phyloP scores from a whole-genome alignment of 2,797 vertebrate species.

The Capromys pilorides region DNA sequence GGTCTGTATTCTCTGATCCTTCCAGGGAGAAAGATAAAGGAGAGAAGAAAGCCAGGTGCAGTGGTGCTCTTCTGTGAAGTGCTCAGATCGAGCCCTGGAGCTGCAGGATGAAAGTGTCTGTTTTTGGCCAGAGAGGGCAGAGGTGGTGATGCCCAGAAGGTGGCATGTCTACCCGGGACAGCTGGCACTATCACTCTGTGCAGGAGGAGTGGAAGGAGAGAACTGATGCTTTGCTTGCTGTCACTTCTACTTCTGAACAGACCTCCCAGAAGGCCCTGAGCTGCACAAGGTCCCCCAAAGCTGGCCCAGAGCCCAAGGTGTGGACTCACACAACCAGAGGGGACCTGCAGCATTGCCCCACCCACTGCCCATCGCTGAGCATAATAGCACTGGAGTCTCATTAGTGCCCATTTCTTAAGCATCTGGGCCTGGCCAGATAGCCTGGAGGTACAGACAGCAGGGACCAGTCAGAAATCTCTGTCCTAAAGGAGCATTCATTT shows the following conservation, averaged over 20 bases:
- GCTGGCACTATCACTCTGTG: not conserved
- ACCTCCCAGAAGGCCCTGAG: not conserved
- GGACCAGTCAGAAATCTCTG: not conserved
- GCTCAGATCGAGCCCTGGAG: not conserved
- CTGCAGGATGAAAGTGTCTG: not conserved
- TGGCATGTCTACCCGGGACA: not conserved
- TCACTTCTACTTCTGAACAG: not conserved
- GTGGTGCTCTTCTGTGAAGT: not conserved
- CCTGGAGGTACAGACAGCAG: not conserved
- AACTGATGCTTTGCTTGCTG: not conserved
- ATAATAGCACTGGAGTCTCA: not conserved
- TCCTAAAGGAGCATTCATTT: not conserved
- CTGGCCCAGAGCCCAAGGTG: not conserved
- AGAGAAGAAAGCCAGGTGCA: slow-evolving; percentile 30
- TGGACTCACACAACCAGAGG: not conserved
- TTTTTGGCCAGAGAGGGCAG: not conserved
- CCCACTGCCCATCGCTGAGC: not conserved
- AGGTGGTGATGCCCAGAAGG: not conserved
- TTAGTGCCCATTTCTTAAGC: not conserved
- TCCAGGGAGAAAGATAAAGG: not conserved
- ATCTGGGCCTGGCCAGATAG: not conserved
- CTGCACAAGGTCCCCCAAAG: not conserved
- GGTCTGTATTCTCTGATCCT: slow-evolving; percentile 48
- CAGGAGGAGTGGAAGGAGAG: fast-evolving
- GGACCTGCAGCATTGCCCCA: not conserved